Conservation (phyloP, 2,888 invertebrate species). For the Drosophila barbarae region DNA sequence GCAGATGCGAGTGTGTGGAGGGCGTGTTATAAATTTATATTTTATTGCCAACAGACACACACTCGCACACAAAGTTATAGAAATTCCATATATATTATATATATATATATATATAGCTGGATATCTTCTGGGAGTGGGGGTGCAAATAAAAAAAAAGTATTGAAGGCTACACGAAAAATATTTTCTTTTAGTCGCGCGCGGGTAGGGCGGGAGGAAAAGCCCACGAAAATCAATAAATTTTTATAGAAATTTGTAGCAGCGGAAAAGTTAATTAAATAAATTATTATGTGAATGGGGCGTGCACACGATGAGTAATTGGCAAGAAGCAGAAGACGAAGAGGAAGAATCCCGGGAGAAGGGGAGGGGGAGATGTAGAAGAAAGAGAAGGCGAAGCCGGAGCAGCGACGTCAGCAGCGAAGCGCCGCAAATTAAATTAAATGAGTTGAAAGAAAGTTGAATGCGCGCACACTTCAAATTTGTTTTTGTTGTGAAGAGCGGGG, state of each 20-base stretch:
- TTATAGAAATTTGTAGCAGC: conserved; percentile 68
- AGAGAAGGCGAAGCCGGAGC: conserved; percentile 14
- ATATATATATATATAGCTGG: conserved; percentile 8
- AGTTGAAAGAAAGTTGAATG: conserved; percentile 75
- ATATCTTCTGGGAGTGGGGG: conserved; percentile 8
- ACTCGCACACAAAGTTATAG: conserved; percentile 36
- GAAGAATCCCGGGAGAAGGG: conserved; percentile 39
- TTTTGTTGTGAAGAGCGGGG: conserved; percentile 40
- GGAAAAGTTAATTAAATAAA: conserved; percentile 75
- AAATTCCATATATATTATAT: conserved; percentile 21
- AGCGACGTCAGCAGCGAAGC: conserved; percentile 56
- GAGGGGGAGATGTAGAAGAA: conserved; percentile 4
- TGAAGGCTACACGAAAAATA: conserved; percentile 39
- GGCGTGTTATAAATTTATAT: conserved; percentile 60
- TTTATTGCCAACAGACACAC: conserved; percentile 57
- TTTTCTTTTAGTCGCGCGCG: conserved; percentile 7
- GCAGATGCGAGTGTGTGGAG: conserved; percentile 48
- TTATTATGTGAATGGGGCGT: conserved; percentile 75
- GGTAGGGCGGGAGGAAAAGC: background rate
- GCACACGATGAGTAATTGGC: conserved; percentile 74
- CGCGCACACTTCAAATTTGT: conserved; percentile 69
- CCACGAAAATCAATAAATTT: conserved; percentile 65
- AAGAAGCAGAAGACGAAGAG: conserved; percentile 49
- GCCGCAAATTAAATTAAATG: conserved; percentile 74
- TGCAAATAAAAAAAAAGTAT: conserved; percentile 48